Evolutionary conservation across 2,113 vertebrate species (phyloP).

Genomic region (Acanthochromis polyacanthus): DNA sequence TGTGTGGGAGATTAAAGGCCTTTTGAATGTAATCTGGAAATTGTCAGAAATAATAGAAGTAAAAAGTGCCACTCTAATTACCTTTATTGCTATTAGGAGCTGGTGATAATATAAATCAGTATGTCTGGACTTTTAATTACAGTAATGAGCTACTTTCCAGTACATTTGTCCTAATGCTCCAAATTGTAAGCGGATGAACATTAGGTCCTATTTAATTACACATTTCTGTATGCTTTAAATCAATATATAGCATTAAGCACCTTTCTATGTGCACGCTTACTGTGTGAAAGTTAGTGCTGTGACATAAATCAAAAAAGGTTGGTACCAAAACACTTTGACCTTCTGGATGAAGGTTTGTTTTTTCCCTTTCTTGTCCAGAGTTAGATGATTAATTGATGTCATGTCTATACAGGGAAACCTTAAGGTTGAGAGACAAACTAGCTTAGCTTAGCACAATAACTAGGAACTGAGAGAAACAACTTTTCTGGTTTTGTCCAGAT

Average conservation of each 20-base stretch:
- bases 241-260: no score
- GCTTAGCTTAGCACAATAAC: no score
- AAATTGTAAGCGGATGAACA: constrained; percentile 11
- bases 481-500: no score
- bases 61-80: constrained; percentile 25
- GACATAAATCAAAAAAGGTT: not conserved
- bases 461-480: no score
- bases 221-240: constrained; percentile 15
- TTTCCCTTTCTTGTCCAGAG: not conserved
- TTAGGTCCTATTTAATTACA: not conserved
- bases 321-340: not conserved
- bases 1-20: constrained; percentile 43
- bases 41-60: constrained; percentile 45
- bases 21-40: constrained; percentile 45
- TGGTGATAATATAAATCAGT: constrained; percentile 37
- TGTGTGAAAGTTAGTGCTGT: no score
- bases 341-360: not conserved
- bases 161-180: constrained; percentile 6
- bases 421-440: no score
- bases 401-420: not conserved
- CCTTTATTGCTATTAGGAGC: not conserved
- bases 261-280: no score
- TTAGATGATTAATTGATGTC: not conserved
- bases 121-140: constrained; percentile 38
- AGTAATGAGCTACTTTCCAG: constrained; percentile 8